A percentile compares a stretch with the other conserved stretches of the same genome.
These are phyloP conservation scores for Cephus pygmeus DNA, from an alignment of 2,888 invertebrate genomes.

Conservation along the genomic window DNA sequence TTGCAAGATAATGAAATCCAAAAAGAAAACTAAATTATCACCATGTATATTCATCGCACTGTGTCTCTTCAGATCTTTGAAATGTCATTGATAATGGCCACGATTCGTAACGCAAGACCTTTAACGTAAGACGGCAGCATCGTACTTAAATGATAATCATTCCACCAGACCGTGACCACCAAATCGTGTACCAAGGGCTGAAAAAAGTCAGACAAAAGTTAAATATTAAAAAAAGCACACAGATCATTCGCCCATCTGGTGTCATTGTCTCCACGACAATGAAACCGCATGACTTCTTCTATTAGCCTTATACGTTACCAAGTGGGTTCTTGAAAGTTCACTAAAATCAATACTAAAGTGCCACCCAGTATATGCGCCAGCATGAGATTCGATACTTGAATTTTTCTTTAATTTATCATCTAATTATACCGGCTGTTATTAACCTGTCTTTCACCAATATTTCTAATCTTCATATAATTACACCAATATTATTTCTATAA, in stretches of 20 bases:
- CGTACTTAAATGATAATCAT: not conserved
- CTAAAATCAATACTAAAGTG: not conserved
- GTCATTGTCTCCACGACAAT: constrained; percentile 36
- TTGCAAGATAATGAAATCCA: no score
- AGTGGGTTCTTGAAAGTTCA: constrained; percentile 29
- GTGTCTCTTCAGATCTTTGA: not conserved
- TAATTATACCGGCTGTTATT: no score
- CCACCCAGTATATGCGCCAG: constrained; percentile 19
- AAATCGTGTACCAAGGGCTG: no score
- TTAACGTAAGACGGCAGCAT: constrained; percentile 9
- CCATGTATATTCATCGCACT: no score
- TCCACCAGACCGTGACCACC: no score
- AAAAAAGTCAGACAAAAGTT: no score
- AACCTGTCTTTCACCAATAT: no score
- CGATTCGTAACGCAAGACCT: constrained; percentile 27
- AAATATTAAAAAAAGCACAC: no score
- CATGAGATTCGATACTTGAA: not conserved
- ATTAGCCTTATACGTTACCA: constrained; percentile 56
- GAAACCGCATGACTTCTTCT: constrained; percentile 49
- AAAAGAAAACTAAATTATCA: not conserved
- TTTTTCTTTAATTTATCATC: no score
- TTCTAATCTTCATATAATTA: no score
- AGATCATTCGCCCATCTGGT: constrained; percentile 27
- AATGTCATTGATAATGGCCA: constrained; percentile 25
- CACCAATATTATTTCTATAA: no score